Conservation (phyloP, 2,113 vertebrate species). For the Sebastes schlegelii region DNA sequence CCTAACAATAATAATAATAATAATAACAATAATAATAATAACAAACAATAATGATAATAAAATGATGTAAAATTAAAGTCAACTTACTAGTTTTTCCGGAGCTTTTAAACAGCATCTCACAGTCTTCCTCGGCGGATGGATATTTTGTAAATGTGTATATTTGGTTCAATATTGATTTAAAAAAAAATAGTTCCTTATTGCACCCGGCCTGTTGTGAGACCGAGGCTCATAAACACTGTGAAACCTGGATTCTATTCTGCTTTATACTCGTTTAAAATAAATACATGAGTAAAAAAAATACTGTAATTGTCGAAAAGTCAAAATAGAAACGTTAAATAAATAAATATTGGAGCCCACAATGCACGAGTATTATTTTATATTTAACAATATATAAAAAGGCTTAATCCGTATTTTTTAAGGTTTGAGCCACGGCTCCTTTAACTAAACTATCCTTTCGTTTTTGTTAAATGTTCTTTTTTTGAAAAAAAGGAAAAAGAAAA, state of each 20-base stretch:
- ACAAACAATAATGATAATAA: too few species aligned
- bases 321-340: neutral
- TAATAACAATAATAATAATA: too few species aligned
- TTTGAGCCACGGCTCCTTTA: neutral
- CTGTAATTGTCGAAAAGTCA: neutral
- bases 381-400: neutral
- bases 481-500: too few species aligned
- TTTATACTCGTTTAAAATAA: neutral
- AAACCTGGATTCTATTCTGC: neutral
- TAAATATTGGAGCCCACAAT: neutral
- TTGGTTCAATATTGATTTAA: neutral
- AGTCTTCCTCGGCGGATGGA: neutral
- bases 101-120: neutral
- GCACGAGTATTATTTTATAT: neutral
- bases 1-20: neutral
- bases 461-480: too few species aligned
- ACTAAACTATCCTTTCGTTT: neutral
- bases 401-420: neutral
- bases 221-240: neutral
- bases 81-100: neutral
- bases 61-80: neutral
- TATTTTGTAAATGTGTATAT: neutral
- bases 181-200: neutral
- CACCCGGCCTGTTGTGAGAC: neutral
- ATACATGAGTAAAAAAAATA: neutral